Evolutionary conservation across 2,113 vertebrate genomes (phyloP).

Genomic region (Todiramphus chloris): DNA sequence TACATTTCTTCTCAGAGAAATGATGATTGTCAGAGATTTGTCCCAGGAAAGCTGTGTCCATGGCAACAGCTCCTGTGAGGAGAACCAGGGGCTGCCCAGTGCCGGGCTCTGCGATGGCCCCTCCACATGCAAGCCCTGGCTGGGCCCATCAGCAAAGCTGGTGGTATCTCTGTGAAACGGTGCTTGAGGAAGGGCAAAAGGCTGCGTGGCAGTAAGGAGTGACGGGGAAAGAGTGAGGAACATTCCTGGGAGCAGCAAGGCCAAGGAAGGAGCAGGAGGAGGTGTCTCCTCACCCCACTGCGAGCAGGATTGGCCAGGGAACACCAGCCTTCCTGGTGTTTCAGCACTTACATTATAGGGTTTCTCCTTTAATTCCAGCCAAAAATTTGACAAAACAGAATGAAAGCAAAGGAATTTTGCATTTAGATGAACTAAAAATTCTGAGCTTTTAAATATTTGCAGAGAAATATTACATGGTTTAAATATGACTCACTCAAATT

Average conservation of each 20-base stretch:
- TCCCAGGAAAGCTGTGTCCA: not conserved
- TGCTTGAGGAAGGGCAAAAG: not conserved
- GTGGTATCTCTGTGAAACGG: accelerated
- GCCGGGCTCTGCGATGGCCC: accelerated
- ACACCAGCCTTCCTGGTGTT: accelerated
- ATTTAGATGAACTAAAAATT: not conserved
- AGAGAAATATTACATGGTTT: not conserved
- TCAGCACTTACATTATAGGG: accelerated
- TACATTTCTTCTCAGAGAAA: not conserved
- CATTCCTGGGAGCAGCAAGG: too few relatives aligned
- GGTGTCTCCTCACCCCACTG: accelerated
- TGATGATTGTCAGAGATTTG: not conserved
- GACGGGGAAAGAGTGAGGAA: not conserved
- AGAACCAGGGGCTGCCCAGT: not conserved
- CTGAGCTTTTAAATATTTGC: not conserved
- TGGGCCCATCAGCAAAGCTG: not conserved
- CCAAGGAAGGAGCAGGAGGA: not conserved
- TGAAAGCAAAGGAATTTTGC: not conserved
- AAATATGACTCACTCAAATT: not conserved
- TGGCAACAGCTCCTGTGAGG: not conserved
- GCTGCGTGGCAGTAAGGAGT: not conserved
- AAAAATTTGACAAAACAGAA: not conserved
- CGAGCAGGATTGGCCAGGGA: accelerated
- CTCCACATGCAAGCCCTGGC: accelerated
- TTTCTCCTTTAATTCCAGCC: not conserved